phyloP scores from a whole-genome alignment of 2,113 vertebrate species.

The Riparia riparia region DNA sequence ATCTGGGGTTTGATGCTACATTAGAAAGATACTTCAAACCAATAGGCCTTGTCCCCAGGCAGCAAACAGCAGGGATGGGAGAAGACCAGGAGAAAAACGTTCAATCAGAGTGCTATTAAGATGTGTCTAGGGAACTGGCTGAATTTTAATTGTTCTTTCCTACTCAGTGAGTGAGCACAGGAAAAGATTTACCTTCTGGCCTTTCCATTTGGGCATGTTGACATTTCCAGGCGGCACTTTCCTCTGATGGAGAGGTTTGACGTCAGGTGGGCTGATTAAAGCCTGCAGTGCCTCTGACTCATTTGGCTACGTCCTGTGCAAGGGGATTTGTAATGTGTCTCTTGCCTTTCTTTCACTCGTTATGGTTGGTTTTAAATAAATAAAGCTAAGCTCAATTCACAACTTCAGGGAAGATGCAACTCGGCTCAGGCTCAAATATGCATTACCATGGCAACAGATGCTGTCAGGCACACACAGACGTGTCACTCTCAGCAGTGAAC shows the following conservation, averaged over 20 bases:
- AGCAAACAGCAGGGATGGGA: background rate
- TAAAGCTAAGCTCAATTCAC: slow-evolving; percentile 73
- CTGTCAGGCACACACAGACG: slow-evolving; percentile 47
- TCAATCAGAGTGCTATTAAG: slow-evolving; percentile 8
- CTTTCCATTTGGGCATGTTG: slow-evolving; percentile 52
- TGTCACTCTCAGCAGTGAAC: background rate
- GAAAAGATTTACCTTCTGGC: slow-evolving; percentile 45
- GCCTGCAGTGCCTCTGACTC: slow-evolving; percentile 42
- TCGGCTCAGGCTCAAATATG: slow-evolving; percentile 35
- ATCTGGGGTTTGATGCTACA: background rate
- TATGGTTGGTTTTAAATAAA: slow-evolving; percentile 64
- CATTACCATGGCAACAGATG: slow-evolving; percentile 72
- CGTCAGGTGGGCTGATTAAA: slow-evolving; percentile 45
- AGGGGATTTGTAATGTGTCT: slow-evolving; percentile 19
- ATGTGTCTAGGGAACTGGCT: background rate
- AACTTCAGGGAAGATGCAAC: slow-evolving; percentile 60
- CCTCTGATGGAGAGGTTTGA: slow-evolving; percentile 70
- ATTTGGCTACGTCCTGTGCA: background rate
- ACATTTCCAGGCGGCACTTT: slow-evolving; percentile 62
- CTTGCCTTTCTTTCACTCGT: slow-evolving; percentile 34
- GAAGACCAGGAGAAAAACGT: background rate
- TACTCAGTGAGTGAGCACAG: slow-evolving; percentile 7
- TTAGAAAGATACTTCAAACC: background rate
- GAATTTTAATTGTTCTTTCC: slow-evolving; percentile 50
- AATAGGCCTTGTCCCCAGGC: background rate